These are phyloP conservation scores for Oscheius myriophilus DNA, from an alignment of 2,888 invertebrate genomes.

Conservation along the genomic window DNA sequence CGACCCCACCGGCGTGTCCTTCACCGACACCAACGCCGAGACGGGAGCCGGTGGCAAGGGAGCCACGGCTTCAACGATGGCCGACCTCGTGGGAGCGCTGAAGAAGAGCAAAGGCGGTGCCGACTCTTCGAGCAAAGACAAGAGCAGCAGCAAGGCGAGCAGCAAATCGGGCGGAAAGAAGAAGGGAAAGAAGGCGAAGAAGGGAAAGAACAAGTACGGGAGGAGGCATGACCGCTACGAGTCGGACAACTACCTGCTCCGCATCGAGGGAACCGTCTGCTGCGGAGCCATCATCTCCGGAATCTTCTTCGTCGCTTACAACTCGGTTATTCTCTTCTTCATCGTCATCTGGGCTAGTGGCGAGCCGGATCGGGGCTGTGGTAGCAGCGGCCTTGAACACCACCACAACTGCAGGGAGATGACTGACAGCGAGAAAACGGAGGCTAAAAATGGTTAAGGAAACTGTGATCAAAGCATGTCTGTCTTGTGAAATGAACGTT, in stretches of 20 bases:
- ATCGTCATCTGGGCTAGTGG: slow-evolving; percentile 6
- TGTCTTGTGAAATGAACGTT: too few species aligned
- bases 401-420: too few species aligned
- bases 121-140: background rate
- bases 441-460: too few species aligned
- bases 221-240: slow-evolving; percentile 38
- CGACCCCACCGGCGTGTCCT: background rate
- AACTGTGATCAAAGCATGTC: too few species aligned
- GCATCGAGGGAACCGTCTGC: slow-evolving; percentile 45
- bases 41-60: slow-evolving; percentile 6
- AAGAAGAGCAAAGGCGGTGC: slow-evolving; percentile 21
- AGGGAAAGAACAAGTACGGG: slow-evolving; percentile 38
- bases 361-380: background rate
- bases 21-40: slow-evolving; percentile 17
- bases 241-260: slow-evolving; percentile 46
- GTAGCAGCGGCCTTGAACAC: too few species aligned
- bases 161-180: slow-evolving; percentile 28
- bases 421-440: too few species aligned
- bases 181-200: slow-evolving; percentile 35
- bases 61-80: slow-evolving; percentile 39
- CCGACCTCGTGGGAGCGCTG: slow-evolving; percentile 41
- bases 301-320: slow-evolving; percentile 9
- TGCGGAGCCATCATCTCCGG: slow-evolving; percentile 33
- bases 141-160: background rate
- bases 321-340: background rate